A percentile compares a stretch with the other conserved stretches of the same genome.
These are phyloP conservation scores for Leucopsar rothschildi DNA, from an alignment of 2,113 vertebrate species.

Conservation along the genomic window DNA sequence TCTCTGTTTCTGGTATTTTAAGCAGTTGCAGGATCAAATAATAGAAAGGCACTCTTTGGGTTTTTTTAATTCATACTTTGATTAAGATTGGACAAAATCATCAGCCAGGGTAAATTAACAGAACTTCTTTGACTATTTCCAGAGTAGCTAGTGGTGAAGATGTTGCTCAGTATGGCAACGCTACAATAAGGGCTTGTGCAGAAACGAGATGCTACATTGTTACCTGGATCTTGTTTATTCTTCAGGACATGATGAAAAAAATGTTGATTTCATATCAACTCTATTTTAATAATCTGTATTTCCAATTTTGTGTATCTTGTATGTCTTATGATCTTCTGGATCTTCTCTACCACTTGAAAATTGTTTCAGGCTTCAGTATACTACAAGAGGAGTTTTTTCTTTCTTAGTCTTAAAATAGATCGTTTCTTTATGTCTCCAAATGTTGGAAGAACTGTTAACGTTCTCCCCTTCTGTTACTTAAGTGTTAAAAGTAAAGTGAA, in stretches of 20 bases:
- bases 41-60: not conserved
- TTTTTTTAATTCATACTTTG: not conserved
- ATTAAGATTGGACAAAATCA: not conserved
- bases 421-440: not conserved
- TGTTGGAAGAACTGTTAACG: not conserved
- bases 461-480: not conserved
- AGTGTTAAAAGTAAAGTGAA: not conserved
- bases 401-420: not conserved
- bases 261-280: not conserved
- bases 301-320: not conserved
- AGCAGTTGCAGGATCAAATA: not conserved
- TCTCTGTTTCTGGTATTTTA: not conserved
- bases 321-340: not conserved
- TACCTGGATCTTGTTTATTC: not conserved
- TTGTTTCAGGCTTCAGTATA: not conserved
- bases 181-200: not conserved
- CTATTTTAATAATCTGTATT: not conserved
- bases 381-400: not conserved
- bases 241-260: not conserved
- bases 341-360: not conserved
- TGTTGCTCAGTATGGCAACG: not conserved
- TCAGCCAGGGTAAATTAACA: not conserved
- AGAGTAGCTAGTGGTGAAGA: not conserved
- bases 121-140: not conserved
- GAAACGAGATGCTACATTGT: not conserved